Evolutionary conservation across 2,113 vertebrate genomes (phyloP), one percentile per base, ranked within the genome.

Genomic region (Ibidorhyncha struthersii): DNA sequence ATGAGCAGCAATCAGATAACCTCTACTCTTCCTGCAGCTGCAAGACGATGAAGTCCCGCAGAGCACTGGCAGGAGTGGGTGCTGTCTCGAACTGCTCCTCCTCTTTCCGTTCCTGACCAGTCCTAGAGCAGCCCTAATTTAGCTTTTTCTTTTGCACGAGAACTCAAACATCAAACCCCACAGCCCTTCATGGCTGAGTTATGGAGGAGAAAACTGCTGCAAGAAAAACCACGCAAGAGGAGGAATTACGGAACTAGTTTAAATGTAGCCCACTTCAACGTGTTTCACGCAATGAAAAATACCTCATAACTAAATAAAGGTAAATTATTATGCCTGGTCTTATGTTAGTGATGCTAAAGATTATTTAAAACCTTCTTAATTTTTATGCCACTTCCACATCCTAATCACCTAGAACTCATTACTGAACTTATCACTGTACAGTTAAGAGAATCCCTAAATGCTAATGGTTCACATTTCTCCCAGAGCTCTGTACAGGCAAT

Each of bases 11-110:
- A 43, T 34, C 43, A 50, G 69, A 18, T 27, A 58, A 13, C 63
- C 63, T 38, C 30, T 50, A 8, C 82, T 41, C 5, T 43, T 76
- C 36, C 71, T 84, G 63, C 59, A 66, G 69, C 92, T 69, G 72
- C 41, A 36, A 11, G 43, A 9, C 1, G 12, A 9, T 7, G 14
- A 40, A 0, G 3, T 58, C 81, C 23, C 2, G 5, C 34, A 4
- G 77, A 55, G 69, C 73, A 12, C 26, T 1, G 14, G 20, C 40
- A 72, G 67, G 27, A 77, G 29, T 0, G 0, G 55, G 23, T 50
- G 40, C 36, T 9, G 11, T 34, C 82, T 79, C 74, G 34, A 53
- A 29, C 29, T 2, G 2, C 78, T 61, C 45, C 65, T 53, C 34
- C 49, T 29, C 10, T 0, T 63, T 26, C 45, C 6, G 1, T n/a